Evolutionary conservation across 2,888 invertebrate species (phyloP).

Genomic region (Meiosimyza decipiens): DNA sequence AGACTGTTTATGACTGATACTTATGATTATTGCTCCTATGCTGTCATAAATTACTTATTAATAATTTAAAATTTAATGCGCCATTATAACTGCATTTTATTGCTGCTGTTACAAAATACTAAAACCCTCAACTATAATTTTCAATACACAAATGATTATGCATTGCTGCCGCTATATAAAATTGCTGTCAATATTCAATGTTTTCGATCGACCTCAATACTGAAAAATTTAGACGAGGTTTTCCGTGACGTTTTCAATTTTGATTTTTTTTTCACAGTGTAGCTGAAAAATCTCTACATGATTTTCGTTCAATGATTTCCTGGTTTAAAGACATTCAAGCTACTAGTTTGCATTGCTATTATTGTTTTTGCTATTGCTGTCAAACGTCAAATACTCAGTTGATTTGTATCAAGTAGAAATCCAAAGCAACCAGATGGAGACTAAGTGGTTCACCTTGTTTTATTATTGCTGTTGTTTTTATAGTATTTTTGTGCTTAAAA

Average conservation of each 20-base stretch:
- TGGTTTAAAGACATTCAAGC: constrained; percentile 15
- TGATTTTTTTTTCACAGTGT: background rate
- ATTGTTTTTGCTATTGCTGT: background rate
- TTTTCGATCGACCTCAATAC: background rate
- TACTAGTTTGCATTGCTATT: constrained; percentile 6
- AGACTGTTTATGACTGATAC: no score
- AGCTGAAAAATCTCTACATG: background rate
- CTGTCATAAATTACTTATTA: no score
- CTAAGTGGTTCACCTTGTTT: constrained; percentile 25
- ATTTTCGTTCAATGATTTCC: background rate
- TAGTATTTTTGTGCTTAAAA: background rate
- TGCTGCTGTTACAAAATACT: no score
- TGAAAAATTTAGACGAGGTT: constrained; percentile 5
- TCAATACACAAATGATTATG: no score
- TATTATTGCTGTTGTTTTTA: background rate
- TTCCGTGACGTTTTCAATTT: background rate
- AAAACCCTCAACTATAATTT: no score
- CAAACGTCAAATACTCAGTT: background rate
- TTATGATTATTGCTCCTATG: no score
- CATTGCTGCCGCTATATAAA: no score
- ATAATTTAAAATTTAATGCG: no score
- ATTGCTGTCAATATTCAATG: background rate
- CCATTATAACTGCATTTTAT: no score
- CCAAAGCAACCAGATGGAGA: background rate
- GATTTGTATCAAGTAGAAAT: background rate